These are phyloP conservation scores for Auanema freiburgensis DNA, from an alignment of 2,888 invertebrate species.

Conservation along the genomic window DNA sequence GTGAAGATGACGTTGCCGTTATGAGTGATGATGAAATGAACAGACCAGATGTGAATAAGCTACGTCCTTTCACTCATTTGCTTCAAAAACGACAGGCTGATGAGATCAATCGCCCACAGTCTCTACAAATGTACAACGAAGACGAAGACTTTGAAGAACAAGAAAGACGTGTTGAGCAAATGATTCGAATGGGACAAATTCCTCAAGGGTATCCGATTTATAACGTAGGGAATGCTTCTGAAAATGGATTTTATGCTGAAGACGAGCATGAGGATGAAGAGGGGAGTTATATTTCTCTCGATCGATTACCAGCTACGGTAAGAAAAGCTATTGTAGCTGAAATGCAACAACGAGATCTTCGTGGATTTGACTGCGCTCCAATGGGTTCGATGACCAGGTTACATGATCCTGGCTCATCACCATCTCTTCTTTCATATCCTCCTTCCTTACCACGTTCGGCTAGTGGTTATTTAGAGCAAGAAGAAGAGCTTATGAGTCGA, in stretches of 20 bases:
- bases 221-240: slow-evolving; percentile 29
- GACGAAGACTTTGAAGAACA: slow-evolving; percentile 46
- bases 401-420: slow-evolving; percentile 31
- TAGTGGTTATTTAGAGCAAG: slow-evolving; percentile 48
- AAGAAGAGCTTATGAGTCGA: slow-evolving; percentile 31
- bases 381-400: slow-evolving; percentile 48
- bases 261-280: slow-evolving; percentile 36
- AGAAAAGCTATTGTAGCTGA: slow-evolving; percentile 32
- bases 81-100: slow-evolving; percentile 21
- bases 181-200: slow-evolving; percentile 7
- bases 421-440: slow-evolving; percentile 13
- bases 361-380: slow-evolving; percentile 21
- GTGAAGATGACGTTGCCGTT: slow-evolving; percentile 40
- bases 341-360: slow-evolving; percentile 23
- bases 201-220: slow-evolving; percentile 25
- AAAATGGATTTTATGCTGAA: slow-evolving; percentile 40
- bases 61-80: slow-evolving; percentile 22
- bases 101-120: background rate
- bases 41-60: slow-evolving; percentile 25
- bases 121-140: slow-evolving; percentile 10
- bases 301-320: slow-evolving; percentile 31
- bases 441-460: slow-evolving; percentile 44
- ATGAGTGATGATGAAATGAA: slow-evolving; percentile 49
- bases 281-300: slow-evolving; percentile 28
- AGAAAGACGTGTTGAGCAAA: slow-evolving; percentile 29